Evolutionary conservation across 2,797 vertebrate genomes (phyloP).

Genomic region (Gephyroberyx darwinii): DNA sequence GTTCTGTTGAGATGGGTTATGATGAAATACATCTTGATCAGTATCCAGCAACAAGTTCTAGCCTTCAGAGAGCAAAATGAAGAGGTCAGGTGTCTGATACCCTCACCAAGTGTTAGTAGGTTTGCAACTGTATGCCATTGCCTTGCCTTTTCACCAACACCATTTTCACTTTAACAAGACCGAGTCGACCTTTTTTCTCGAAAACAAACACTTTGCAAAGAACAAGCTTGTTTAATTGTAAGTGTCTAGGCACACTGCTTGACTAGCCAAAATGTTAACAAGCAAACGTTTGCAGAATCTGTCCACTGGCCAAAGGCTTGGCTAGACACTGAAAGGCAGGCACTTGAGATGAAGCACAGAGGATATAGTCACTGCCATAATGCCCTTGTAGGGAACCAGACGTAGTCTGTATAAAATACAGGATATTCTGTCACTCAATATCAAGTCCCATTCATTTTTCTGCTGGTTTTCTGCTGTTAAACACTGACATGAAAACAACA

Average conservation of each 20-base stretch:
- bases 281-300: not conserved
- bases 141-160: not conserved
- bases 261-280: not conserved
- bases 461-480: not conserved
- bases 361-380: not conserved
- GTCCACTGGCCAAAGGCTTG: not conserved
- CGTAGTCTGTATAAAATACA: not conserved
- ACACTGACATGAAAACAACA: not conserved
- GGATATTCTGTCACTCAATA: not conserved
- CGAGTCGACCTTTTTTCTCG: not conserved
- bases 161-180: not conserved
- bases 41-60: not conserved
- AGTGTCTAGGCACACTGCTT: not conserved
- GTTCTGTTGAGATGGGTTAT: conserved; percentile 22
- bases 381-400: not conserved
- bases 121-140: no score
- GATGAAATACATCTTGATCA: no score
- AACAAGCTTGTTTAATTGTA: not conserved
- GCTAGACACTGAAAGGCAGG: not conserved
- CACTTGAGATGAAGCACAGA: not conserved
- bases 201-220: not conserved
- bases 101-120: not conserved
- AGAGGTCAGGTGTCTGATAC: not conserved
- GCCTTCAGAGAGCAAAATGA: conserved; percentile 21
- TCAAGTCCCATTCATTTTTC: not conserved